A percentile compares a stretch with the other conserved stretches of the same genome.
These are phyloP conservation scores for Drosophila lacteicornis DNA, from an alignment of 1,140 invertebrate species.

Conservation along the genomic window DNA sequence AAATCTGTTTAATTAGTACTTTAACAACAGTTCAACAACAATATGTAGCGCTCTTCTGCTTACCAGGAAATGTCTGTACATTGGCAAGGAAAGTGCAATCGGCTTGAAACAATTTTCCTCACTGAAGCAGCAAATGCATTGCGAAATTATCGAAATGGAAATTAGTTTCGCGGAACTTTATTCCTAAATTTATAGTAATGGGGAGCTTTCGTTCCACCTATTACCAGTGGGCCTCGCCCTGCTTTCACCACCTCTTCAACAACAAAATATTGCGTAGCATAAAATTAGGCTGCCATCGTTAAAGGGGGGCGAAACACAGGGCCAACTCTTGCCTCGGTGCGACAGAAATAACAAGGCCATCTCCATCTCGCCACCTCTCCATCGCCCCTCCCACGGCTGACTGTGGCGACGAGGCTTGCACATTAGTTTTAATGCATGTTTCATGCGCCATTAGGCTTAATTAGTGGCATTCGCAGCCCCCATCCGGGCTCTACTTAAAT, in stretches of 20 bases:
- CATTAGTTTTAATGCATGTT: slow-evolving; percentile 83
- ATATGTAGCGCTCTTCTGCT: background rate
- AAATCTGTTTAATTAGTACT: background rate
- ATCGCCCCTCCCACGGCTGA: background rate
- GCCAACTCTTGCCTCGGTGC: slow-evolving; percentile 33
- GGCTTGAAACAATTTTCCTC: background rate
- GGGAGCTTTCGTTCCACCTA: slow-evolving; percentile 5
- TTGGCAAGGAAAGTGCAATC: too few species aligned
- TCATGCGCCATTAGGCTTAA: slow-evolving; percentile 83
- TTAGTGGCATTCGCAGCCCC: slow-evolving; percentile 62
- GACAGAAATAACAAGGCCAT: slow-evolving; percentile 30
- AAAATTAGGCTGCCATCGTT: slow-evolving; percentile 71
- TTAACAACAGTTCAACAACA: slow-evolving; percentile 1
- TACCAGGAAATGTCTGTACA: background rate
- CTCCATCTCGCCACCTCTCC: background rate
- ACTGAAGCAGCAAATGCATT: background rate
- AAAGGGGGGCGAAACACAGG: slow-evolving; percentile 35
- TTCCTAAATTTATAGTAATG: slow-evolving; percentile 18
- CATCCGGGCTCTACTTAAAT: slow-evolving; percentile 48
- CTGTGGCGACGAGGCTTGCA: slow-evolving; percentile 57
- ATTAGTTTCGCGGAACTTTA: slow-evolving; percentile 7
- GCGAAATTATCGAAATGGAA: slow-evolving; percentile 3
- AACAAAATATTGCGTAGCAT: slow-evolving; percentile 63
- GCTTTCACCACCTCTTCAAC: slow-evolving; percentile 35
- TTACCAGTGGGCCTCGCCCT: background rate